Evolutionary conservation across 2,888 invertebrate genomes (phyloP), one percentile per base, ranked within the genome.

Genomic region (Dasypolia templi): DNA sequence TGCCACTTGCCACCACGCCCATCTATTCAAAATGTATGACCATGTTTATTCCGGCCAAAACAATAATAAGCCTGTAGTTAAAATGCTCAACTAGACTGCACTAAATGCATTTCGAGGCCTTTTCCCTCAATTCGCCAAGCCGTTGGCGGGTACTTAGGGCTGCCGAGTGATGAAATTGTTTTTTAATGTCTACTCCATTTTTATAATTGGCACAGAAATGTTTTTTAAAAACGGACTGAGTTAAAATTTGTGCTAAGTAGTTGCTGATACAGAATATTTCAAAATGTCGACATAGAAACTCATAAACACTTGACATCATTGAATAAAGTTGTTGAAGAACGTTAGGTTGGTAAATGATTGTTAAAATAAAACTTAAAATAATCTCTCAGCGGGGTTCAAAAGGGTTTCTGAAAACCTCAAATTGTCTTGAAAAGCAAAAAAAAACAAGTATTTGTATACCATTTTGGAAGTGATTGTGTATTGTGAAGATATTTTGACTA

Each of bases 41-140:
- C 73, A 74, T 84, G 82, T 83, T 83, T 80, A 83, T 83, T 79
- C 75, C 74, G 66, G 75, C 65, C 76, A 78, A 75, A 87, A 82
- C 79, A 84, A 86, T 87, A 87, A 87, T 87, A 87, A 86, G 84
- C 79, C 70, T 55, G 74, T 88, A 83, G 86, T 87, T 88, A 87
- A 88, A 88, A 87, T 86, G 88, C 78, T 86, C 82, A 87, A 87
- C 86, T 83, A 83, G 88, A 84, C 88, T 88, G 91, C 89, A 90
- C 91, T 92, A 92, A 94, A 93, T 91, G 90, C 91, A 90, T 92
- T 93, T 90, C 88, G 90, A 90, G 88, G 88, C 89, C 90, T 92
- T 90, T 76, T 88, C 81, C 88, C 81, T 86, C 85, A 84, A 87
- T 86, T 87, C 79, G 86, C 86, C 85, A 87, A 87, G 88, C 88